A percentile compares a stretch with the other conserved stretches of the same genome.
These are phyloP conservation scores for Acanthurus leucopareius DNA, from an alignment of 2,797 vertebrate species.

Conservation along the genomic window DNA sequence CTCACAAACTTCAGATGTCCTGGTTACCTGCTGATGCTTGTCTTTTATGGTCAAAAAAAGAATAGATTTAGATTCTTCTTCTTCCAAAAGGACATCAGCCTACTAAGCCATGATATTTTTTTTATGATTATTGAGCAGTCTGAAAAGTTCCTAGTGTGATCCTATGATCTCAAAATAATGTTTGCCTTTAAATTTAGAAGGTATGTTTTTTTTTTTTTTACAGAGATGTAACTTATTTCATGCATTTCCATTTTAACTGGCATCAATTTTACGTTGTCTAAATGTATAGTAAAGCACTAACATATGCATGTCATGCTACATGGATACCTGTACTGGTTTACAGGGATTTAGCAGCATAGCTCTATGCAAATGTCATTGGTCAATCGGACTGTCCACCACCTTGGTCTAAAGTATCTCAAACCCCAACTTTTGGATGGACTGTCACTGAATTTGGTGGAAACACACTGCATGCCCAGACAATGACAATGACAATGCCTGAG, in stretches of 20 bases:
- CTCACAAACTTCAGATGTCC: constrained; percentile 35
- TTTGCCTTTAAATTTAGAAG: neutral
- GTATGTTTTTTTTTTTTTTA: too few relatives aligned
- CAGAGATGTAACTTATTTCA: neutral
- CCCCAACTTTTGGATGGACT: too few relatives aligned
- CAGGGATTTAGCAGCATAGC: neutral
- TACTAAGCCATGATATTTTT: neutral
- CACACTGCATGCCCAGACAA: too few relatives aligned
- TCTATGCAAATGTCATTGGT: neutral
- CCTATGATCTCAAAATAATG: neutral
- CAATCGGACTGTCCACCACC: neutral
- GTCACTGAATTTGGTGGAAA: too few relatives aligned
- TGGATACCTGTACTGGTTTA: neutral
- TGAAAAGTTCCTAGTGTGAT: neutral
- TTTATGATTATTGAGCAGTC: neutral
- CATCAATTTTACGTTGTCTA: too few relatives aligned
- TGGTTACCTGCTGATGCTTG: constrained; percentile 45
- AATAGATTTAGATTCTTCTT: neutral
- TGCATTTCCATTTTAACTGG: neutral
- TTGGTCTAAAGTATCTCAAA: neutral
- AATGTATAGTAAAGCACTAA: too few relatives aligned
- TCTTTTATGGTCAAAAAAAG: neutral
- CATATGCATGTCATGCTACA: neutral
- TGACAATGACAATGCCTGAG: too few relatives aligned
- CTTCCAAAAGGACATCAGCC: neutral